Conservation (phyloP, 2,113 vertebrate genomes). For the Gymnorhina tibicen region DNA sequence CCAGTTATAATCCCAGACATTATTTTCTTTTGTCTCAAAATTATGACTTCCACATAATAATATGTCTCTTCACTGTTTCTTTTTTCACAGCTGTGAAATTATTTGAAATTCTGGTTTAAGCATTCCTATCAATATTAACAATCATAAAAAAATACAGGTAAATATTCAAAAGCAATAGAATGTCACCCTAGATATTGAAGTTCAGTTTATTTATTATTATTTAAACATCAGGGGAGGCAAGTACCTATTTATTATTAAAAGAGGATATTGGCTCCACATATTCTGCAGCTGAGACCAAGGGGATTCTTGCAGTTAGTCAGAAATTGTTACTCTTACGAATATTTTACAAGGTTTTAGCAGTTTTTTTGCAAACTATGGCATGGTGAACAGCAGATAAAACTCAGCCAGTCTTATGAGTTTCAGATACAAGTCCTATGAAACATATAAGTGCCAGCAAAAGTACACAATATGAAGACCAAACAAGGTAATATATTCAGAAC, state of each 20-base stretch:
- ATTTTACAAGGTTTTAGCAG: not conserved
- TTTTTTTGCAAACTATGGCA: not conserved
- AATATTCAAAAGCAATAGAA: not conserved
- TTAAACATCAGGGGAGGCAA: not conserved
- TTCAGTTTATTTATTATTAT: not conserved
- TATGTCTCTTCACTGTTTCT: not conserved
- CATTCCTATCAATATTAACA: not conserved
- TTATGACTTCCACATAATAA: not conserved
- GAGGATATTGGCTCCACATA: not conserved
- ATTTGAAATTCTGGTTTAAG: not conserved
- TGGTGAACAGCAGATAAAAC: not conserved
- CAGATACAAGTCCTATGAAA: not conserved
- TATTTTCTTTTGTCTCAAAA: not conserved
- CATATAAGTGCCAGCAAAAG: not conserved
- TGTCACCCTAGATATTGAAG: not conserved
- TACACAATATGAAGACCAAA: not conserved
- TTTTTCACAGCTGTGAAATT: not conserved
- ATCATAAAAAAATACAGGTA: not conserved
- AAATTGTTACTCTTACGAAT: not conserved
- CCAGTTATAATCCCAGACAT: not conserved
- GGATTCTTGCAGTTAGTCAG: not conserved
- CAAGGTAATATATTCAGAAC: not conserved
- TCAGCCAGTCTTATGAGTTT: not conserved
- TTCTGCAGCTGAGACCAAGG: not conserved
- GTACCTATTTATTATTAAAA: not conserved